Conservation (phyloP, 2,888 invertebrate genomes). For the Meta bourneti region DNA sequence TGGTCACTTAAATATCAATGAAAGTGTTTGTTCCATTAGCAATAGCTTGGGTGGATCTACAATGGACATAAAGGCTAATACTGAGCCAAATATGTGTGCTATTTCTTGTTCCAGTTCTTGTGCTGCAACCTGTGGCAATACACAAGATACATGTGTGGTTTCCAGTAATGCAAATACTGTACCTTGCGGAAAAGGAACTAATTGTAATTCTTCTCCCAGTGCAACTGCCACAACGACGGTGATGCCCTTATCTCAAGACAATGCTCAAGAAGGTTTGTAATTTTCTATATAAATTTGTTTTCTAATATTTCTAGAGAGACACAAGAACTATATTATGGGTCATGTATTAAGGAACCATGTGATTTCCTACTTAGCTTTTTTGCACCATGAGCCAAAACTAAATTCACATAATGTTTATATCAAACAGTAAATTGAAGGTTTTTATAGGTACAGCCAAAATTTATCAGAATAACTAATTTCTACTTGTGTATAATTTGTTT, state of each 20-base stretch:
- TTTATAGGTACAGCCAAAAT: no score
- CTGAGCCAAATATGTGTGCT: constrained; percentile 60
- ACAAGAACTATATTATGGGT: neutral
- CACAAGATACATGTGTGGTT: constrained; percentile 49
- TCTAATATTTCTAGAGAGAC: neutral
- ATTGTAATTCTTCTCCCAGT: constrained; percentile 50
- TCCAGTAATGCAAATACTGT: constrained; percentile 30
- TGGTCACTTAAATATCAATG: constrained; percentile 72
- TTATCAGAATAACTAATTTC: no score
- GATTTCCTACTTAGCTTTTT: no score
- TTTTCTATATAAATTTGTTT: neutral
- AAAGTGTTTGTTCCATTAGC: constrained; percentile 59
- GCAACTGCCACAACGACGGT: constrained; percentile 39
- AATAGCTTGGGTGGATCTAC: constrained; percentile 60
- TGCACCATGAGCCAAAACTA: no score
- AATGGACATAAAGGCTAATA: constrained; percentile 72
- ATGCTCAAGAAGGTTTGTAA: constrained; percentile 69
- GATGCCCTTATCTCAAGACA: constrained; percentile 55
- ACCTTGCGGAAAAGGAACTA: constrained; percentile 53
- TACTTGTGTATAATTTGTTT: no score
- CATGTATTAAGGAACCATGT: no score
- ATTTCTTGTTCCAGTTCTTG: constrained; percentile 68
- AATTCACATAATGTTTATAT: no score
- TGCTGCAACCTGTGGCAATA: constrained; percentile 53
- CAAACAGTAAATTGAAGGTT: no score